Conservation (phyloP, 1,140 invertebrate species). For the Gonioctena quinquepunctata region DNA sequence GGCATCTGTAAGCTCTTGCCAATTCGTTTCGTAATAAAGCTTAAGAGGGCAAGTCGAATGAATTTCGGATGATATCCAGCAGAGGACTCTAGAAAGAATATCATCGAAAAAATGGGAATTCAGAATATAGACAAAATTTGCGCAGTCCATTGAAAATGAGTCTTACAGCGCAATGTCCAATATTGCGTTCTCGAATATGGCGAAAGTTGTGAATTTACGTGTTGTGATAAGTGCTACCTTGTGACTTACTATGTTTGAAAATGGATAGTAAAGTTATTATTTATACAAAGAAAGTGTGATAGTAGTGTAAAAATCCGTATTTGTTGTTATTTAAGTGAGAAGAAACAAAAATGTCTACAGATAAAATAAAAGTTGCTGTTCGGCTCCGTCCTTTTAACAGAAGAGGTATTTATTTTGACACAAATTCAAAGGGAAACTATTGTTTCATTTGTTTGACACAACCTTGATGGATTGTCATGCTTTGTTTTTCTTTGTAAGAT, state of each 20-base stretch:
- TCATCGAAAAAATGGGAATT: background rate
- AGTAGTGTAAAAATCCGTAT: slow-evolving; percentile 50
- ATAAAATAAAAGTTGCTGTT: slow-evolving; percentile 96
- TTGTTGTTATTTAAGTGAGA: slow-evolving; percentile 41
- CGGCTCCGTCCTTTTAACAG: slow-evolving; percentile 94
- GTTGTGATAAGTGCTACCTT: slow-evolving; percentile 51
- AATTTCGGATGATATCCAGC: background rate
- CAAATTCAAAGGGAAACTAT: background rate
- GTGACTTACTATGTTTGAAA: slow-evolving; percentile 54
- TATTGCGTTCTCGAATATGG: slow-evolving; percentile 51
- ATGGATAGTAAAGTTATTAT: slow-evolving; percentile 45
- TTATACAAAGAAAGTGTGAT: slow-evolving; percentile 52
- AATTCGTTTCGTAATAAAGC: background rate
- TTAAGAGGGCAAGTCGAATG: background rate
- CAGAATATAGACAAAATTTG: slow-evolving; percentile 41
- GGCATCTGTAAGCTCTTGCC: background rate
- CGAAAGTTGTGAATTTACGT: slow-evolving; percentile 48
- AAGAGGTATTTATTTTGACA: slow-evolving; percentile 71
- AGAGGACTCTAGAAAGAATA: background rate
- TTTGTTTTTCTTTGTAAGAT: background rate
- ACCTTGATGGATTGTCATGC: background rate
- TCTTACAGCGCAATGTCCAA: slow-evolving; percentile 46
- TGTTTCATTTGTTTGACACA: background rate
- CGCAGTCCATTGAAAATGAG: slow-evolving; percentile 42
- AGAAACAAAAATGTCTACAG: slow-evolving; percentile 70